Base-by-base conservation (phyloP, 2,888 invertebrate genomes). In the Drosophila yooni region DNA sequence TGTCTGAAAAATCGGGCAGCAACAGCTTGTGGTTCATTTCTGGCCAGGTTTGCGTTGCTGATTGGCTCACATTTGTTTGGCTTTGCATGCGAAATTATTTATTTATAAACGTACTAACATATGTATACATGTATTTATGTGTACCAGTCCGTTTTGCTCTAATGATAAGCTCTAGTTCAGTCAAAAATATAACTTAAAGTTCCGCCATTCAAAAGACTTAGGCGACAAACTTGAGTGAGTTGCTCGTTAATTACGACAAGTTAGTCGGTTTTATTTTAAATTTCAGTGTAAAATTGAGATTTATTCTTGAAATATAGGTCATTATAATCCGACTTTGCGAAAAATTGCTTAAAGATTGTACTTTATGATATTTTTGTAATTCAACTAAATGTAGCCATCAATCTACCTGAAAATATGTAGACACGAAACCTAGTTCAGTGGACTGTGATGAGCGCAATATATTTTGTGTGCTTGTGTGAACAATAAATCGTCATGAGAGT, bases 21-120 rank as follows among this genome's bases (percentile, higher is more conserved):
- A 52, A 34, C 65, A 68, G 58, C 74, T 56, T 53, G 62, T 59
- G 70, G 72, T 54, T 51, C 33, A 53, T 53, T 53, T 40, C 48
- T 43, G 64, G 48, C 43, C 63, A 63, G 61, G 52, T 70, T 58
- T 58, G 57, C 50, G 43, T 50, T 50, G 58, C 60, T 81, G 83
- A 85, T 81, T 83, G 81, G 79, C 73, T 74, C 59, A 58, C 79
- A 85, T 85, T 81, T 78, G 70, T 83, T 79, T 68, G 82, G 81
- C 81, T 85, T 78, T 75, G 53, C 56, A 64, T 74, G 60, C 60
- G 56, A 43, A 68, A 62, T 62, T 52, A 73, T 43, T 74, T 60
- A 74, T 67, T 72, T 51, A 66, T 62, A 62, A 46, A 60, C 54
- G 8, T 40, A 36, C 36, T 21, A 60, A 18, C 43, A 33, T 31